Conservation (phyloP, 2,113 vertebrate species). For the Eulemur rufifrons region DNA sequence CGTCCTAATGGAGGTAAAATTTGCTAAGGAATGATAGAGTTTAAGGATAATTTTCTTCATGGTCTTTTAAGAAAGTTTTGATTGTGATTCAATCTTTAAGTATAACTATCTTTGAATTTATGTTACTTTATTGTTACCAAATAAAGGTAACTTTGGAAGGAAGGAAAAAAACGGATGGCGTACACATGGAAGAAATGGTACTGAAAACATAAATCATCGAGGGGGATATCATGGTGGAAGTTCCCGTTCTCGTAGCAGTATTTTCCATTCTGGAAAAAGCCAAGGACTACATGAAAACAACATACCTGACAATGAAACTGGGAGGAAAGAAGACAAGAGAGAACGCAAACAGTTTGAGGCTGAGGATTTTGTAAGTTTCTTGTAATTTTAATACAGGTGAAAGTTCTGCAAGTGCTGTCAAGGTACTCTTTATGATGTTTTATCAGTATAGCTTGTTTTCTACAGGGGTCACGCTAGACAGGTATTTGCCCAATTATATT, state of each 20-base stretch:
- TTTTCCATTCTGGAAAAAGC: constrained; percentile 82
- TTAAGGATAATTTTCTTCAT: neutral
- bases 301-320: constrained; percentile 74
- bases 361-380: constrained; percentile 90
- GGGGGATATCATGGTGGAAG: constrained; percentile 79
- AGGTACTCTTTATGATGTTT: constrained; percentile 22
- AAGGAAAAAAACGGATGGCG: constrained; percentile 88
- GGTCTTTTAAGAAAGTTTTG: constrained; percentile 31
- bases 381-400: constrained; percentile 40
- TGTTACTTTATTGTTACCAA: constrained; percentile 60
- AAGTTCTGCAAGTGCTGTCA: neutral
- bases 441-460: neutral
- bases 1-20: constrained; percentile 82
- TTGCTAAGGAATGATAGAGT: neutral
- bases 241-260: constrained; percentile 76
- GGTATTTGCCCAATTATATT: neutral
- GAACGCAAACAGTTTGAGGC: constrained; percentile 85
- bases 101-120: constrained; percentile 34
- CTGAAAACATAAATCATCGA: constrained; percentile 82
- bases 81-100: constrained; percentile 2
- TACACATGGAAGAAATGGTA: constrained; percentile 83
- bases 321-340: constrained; percentile 82
- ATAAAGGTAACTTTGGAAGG: constrained; percentile 85
- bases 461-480: neutral
- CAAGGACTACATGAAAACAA: constrained; percentile 81